Evolutionary conservation across 2,888 invertebrate species (phyloP).

Genomic region (Eurytoma californica): DNA sequence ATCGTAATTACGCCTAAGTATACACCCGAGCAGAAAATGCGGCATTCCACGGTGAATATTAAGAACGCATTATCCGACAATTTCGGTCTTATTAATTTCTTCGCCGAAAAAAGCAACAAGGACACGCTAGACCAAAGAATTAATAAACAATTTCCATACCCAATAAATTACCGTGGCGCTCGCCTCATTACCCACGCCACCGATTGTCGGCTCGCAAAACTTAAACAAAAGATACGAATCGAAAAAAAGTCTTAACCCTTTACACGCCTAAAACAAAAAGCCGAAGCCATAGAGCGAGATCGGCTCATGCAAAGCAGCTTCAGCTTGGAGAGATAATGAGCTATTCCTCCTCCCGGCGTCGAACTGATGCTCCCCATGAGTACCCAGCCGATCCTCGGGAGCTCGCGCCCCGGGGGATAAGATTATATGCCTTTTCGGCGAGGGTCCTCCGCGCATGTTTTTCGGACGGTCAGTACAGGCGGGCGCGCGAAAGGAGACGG

Average conservation of each 20-base stretch:
- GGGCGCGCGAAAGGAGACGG: conserved; percentile 7
- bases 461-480: conserved; percentile 54
- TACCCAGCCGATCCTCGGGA: conserved; percentile 2
- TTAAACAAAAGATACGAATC: conserved; percentile 49
- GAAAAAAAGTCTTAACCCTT: conserved; percentile 22
- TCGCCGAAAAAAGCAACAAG: conserved; percentile 4
- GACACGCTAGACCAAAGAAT: conserved; percentile 21
- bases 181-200: conserved; percentile 30
- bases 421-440: conserved; percentile 38
- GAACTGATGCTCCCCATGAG: conserved; percentile 42
- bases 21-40: conserved; percentile 13
- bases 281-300: neutral
- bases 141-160: conserved; percentile 56
- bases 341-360: conserved; percentile 39
- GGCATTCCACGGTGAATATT: conserved; percentile 41
- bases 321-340: conserved; percentile 47
- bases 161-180: conserved; percentile 46
- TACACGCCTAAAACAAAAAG: neutral
- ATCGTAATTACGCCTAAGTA: conserved; percentile 47
- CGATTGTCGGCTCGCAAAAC: conserved; percentile 11
- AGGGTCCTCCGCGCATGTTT: conserved; percentile 43
- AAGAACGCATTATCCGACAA: conserved; percentile 50
- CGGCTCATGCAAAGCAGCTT: conserved; percentile 36
- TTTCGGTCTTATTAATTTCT: conserved; percentile 34
- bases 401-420: conserved; percentile 46